Percentiles rank a stretch among this genome's conserved stretches.
These are phyloP conservation scores for Plestiodon gilberti DNA, from an alignment of 2,113 vertebrate species.

Conservation along the genomic window DNA sequence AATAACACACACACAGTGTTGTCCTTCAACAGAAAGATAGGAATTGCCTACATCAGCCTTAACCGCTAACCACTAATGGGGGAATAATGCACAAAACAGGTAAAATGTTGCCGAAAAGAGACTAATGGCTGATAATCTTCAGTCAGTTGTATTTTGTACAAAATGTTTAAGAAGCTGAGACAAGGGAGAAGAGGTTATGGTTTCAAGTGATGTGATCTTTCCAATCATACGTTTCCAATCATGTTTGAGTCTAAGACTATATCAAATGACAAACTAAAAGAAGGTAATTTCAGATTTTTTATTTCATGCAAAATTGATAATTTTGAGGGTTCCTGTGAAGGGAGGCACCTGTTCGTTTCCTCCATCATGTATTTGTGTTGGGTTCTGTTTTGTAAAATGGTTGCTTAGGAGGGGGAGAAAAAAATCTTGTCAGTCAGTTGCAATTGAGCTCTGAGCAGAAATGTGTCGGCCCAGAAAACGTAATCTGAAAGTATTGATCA, in stretches of 20 bases:
- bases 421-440: no score
- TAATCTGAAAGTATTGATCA: no score
- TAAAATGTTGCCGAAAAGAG: background rate
- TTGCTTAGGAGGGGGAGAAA: no score
- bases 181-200: background rate
- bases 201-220: background rate
- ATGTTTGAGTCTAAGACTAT: background rate
- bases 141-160: background rate
- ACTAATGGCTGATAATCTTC: background rate
- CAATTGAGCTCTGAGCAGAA: no score
- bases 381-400: no score
- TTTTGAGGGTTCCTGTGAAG: no score
- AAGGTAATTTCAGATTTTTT: background rate
- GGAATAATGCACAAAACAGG: background rate
- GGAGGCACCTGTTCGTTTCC: no score
- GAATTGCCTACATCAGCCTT: background rate
- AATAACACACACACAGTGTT: background rate
- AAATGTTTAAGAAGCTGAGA: background rate
- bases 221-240: background rate
- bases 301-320: background rate
- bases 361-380: no score
- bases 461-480: no score
- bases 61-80: background rate
- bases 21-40: background rate
- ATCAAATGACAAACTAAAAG: background rate